phyloP scores from a whole-genome alignment of 2,888 invertebrate genomes.

The Protodeltote pygarga region DNA sequence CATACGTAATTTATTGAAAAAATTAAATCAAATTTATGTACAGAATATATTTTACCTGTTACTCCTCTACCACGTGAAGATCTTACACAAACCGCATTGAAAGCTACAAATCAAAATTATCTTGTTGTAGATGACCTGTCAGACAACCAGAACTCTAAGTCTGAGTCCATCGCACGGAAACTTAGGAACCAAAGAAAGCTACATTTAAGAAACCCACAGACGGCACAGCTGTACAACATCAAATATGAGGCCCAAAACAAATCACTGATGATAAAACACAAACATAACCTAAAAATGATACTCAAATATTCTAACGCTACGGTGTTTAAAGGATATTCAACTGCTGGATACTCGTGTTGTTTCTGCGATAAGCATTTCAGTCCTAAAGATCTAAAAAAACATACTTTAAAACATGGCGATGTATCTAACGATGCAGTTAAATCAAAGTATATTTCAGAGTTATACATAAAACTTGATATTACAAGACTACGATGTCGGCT shows the following conservation, averaged over 20 bases:
- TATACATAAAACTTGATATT: conserved; percentile 63
- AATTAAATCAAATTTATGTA: no score
- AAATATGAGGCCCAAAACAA: background rate
- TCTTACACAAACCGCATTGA: background rate
- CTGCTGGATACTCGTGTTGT: conserved; percentile 47
- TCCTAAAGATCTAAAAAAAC: conserved; percentile 36
- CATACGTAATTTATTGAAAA: no score
- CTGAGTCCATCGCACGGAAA: no score
- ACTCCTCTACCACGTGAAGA: background rate
- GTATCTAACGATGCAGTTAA: conserved; percentile 20
- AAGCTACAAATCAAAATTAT: conserved; percentile 1
- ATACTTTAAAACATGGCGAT: conserved; percentile 37
- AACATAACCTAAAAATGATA: conserved; percentile 40
- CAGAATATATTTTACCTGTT: no score
- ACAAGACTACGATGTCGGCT: conserved; percentile 61
- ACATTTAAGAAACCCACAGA: background rate
- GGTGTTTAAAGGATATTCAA: conserved; percentile 43
- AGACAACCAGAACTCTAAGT: conserved; percentile 17
- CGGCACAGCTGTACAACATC: background rate
- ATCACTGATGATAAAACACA: conserved; percentile 39
- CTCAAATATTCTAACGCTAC: conserved; percentile 54
- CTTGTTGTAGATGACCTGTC: conserved; percentile 44
- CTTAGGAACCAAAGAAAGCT: background rate
- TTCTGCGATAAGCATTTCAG: conserved; percentile 39
- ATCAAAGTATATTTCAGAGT: conserved; percentile 39